Evolutionary conservation across 2,797 vertebrate species (phyloP), one percentile per base, ranked within the genome.

Genomic region (Hapalemur alaotrensis): DNA sequence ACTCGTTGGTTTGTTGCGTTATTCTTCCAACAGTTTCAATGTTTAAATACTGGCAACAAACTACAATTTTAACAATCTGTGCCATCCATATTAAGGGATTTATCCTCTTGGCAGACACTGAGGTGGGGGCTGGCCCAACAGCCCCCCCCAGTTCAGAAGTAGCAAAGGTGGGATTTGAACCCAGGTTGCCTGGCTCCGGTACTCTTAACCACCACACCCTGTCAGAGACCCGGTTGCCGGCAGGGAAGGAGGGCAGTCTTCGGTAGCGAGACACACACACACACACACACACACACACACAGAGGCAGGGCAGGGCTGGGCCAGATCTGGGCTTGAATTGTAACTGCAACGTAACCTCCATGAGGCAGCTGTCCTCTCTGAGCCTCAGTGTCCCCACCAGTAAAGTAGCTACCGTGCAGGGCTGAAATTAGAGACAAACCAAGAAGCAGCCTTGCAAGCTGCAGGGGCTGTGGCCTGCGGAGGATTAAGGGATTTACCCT

Each of bases 401-500:
- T 41, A 81, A 91, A 83, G 65, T 73, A 90, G 67, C 78, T 67
- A 52, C 73, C 7, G 0, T 30, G 7, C 22, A 35, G 89, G 18
- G 22, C 52, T 72, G 41, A 46, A 69, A 83, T 91, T 41, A 89
- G 73, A 95, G 70, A 61, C 15, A 15, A 46, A 67, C 57, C 50
- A 54, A 59, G 70, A 23, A 41, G 84, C 80, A 81, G 67, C 17
- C 91, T 52, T 46, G 22, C 73, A 59, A 76, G 67, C 78, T 61
- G 35, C 54, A 50, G 43, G 59, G 63, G 69, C 82, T 91, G 73
- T 61, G 81, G 73, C 59, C 15, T 20, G 20, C 20, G 18, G 28
- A 69, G 75, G 94, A 91, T 87, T 89, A 96, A 95, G 82, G 81
- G 88, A 89, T 93, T 88, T 86, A 38, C n/a, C 30, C 3, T 13